Conservation (phyloP, 2,797 vertebrate genomes). For the Bradypodion ventrale region DNA sequence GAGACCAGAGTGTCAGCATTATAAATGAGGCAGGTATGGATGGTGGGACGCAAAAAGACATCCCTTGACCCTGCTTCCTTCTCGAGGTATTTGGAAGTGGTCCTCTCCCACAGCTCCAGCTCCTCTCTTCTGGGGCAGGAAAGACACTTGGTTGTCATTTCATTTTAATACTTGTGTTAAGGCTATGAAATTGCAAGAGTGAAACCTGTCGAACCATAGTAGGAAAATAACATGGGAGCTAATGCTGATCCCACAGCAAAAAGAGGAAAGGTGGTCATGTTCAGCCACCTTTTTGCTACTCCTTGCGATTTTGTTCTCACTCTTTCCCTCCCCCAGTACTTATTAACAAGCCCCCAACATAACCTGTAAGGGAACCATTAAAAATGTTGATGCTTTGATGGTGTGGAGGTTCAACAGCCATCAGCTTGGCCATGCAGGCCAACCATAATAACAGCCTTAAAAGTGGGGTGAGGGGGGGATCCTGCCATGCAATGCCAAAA, state of each 20-base stretch:
- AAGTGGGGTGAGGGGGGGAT: no score
- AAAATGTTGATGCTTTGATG: slow-evolving; percentile 2
- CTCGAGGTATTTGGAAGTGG: slow-evolving; percentile 11
- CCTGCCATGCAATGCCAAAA: slow-evolving; percentile 26
- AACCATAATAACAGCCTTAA: neutral
- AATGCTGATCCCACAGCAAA: fast-evolving
- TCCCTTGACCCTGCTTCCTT: slow-evolving; percentile 18
- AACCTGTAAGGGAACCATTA: slow-evolving; percentile 36
- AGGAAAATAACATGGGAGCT: slow-evolving; percentile 22
- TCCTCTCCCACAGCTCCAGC: slow-evolving; percentile 14
- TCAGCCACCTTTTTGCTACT: neutral
- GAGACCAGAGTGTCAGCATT: slow-evolving; percentile 39
- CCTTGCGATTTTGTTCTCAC: slow-evolving; percentile 39
- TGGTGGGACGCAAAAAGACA: neutral
- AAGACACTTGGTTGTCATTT: slow-evolving; percentile 24
- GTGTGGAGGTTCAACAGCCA: slow-evolving; percentile 16
- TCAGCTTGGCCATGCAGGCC: slow-evolving; percentile 13
- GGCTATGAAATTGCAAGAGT: slow-evolving; percentile 69
- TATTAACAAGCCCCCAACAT: neutral
- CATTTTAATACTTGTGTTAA: slow-evolving; percentile 59
- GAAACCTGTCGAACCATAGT: slow-evolving; percentile 31
- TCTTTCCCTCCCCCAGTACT: neutral
- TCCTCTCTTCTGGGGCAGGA: slow-evolving; percentile 44
- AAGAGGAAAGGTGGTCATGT: neutral
- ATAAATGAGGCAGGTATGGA: slow-evolving; percentile 21